Conservation (phyloP, 1,140 invertebrate species). For the Stenopsyche tienmushanensis region DNA sequence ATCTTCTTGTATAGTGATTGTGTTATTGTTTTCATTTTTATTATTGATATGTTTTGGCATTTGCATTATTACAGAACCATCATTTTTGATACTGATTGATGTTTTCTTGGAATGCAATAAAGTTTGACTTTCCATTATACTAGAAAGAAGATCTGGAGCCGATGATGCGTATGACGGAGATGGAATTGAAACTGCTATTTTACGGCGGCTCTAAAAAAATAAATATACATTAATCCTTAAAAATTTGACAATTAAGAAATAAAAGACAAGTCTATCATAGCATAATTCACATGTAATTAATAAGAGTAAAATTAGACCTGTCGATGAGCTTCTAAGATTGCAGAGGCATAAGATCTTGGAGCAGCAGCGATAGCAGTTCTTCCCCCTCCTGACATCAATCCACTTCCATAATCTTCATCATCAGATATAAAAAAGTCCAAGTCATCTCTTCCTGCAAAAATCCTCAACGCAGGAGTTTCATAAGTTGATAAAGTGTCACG, state of each 20-base stretch:
- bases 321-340: slow-evolving; percentile 47
- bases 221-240: slow-evolving; percentile 22
- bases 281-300: slow-evolving; percentile 13
- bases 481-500: slow-evolving; percentile 42
- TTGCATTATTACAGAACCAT: slow-evolving; percentile 59
- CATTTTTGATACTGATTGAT: slow-evolving; percentile 60
- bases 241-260: too few species aligned
- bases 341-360: slow-evolving; percentile 48
- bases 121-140: slow-evolving; percentile 73
- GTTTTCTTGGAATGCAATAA: slow-evolving; percentile 69
- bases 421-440: slow-evolving; percentile 63
- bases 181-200: slow-evolving; percentile 53
- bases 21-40: slow-evolving; percentile 39
- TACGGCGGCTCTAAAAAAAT: slow-evolving; percentile 49
- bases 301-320: too few species aligned
- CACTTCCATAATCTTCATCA: slow-evolving; percentile 47
- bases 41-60: slow-evolving; percentile 42
- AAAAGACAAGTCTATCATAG: too few species aligned
- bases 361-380: slow-evolving; percentile 48
- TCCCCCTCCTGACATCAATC: slow-evolving; percentile 41
- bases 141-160: slow-evolving; percentile 65
- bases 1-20: slow-evolving; percentile 43
- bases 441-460: slow-evolving; percentile 63
- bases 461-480: slow-evolving; percentile 43
- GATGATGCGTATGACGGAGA: slow-evolving; percentile 46